phyloP scores from a whole-genome alignment of 2,888 invertebrate species.

The Notodonta ziczac region DNA sequence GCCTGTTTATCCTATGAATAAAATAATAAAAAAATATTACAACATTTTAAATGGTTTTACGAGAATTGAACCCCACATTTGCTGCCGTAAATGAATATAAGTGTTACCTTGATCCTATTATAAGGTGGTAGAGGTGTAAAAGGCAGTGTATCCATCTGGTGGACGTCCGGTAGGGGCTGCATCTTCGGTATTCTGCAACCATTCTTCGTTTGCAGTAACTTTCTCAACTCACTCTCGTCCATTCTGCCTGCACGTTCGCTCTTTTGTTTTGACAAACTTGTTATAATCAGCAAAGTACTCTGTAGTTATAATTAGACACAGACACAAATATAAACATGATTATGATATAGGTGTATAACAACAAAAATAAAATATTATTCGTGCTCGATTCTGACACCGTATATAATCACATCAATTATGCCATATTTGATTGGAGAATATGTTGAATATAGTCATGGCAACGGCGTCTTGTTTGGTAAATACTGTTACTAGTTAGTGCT shows the following conservation, averaged over 20 bases:
- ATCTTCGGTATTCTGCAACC: slow-evolving; percentile 72
- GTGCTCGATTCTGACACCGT: neutral
- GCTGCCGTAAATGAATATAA: neutral
- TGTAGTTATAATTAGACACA: neutral
- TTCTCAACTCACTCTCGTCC: slow-evolving; percentile 75
- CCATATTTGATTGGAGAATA: slow-evolving; percentile 23
- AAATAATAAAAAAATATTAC: neutral
- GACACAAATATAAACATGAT: neutral
- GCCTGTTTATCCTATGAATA: slow-evolving; percentile 68
- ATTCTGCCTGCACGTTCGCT: slow-evolving; percentile 42
- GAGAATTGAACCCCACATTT: too few species aligned
- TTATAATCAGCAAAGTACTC: neutral
- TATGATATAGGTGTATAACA: slow-evolving; percentile 11
- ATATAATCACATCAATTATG: slow-evolving; percentile 5
- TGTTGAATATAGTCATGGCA: slow-evolving; percentile 22
- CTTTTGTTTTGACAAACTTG: neutral
- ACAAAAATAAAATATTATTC: neutral
- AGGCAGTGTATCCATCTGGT: slow-evolving; percentile 67
- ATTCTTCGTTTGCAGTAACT: slow-evolving; percentile 73
- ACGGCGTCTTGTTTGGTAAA: slow-evolving; percentile 16
- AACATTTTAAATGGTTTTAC: too few species aligned
- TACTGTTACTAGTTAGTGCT: neutral
- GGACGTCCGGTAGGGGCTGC: slow-evolving; percentile 70
- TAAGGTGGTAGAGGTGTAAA: slow-evolving; percentile 73
- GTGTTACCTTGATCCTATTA: slow-evolving; percentile 72